Conservation (phyloP, 2,113 vertebrate species). For the Xiphophorus maculatus region DNA sequence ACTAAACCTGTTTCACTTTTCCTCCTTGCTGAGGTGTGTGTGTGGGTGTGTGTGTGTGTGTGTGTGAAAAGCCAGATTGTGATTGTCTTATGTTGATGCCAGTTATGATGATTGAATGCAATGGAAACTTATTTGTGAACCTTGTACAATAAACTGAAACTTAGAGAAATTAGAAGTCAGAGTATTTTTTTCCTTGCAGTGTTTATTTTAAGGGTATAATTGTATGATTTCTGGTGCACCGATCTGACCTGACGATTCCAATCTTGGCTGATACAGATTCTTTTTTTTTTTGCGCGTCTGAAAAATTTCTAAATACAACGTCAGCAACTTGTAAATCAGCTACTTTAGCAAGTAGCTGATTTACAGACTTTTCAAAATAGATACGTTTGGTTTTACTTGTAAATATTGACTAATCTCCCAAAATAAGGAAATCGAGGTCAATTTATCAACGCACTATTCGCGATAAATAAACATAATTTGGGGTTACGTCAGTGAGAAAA, state of each 20-base stretch:
- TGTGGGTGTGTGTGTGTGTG: conserved; percentile 16
- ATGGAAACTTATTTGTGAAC: conserved; percentile 59
- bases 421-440: no score
- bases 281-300: no score
- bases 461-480: neutral
- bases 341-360: no score
- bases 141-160: conserved; percentile 73
- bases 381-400: no score
- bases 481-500: neutral
- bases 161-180: conserved; percentile 33
- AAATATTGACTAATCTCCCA: no score
- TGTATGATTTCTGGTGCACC: neutral
- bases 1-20: conserved; percentile 24
- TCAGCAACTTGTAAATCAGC: no score
- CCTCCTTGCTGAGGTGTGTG: conserved; percentile 54
- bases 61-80: conserved; percentile 58
- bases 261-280: no score
- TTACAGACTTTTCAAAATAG: no score
- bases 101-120: conserved; percentile 51
- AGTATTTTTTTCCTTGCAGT: neutral
- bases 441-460: neutral
- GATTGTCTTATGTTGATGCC: conserved; percentile 57
- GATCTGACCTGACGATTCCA: no score
- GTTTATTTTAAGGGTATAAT: no score
- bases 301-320: no score